Percentiles rank a stretch among this genome's conserved stretches.
Conservation (phyloP, 1,140 invertebrate species). For the Callitettix versicolor region DNA sequence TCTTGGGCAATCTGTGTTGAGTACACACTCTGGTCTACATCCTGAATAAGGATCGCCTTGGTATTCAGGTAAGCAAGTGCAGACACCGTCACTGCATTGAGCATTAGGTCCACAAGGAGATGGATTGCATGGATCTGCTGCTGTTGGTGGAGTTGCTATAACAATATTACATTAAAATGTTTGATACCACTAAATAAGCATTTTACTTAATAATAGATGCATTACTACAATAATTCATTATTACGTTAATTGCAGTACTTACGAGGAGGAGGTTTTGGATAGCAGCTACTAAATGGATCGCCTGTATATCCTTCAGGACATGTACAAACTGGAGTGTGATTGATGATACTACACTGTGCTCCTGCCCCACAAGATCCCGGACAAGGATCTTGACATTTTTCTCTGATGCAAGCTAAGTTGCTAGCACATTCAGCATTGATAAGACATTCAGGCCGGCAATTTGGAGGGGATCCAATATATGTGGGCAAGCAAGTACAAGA, state of each 20-base stretch:
- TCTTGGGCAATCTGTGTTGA: too few species aligned
- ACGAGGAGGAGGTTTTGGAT: slow-evolving; percentile 33
- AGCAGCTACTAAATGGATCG: slow-evolving; percentile 45
- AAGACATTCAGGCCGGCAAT: slow-evolving; percentile 58
- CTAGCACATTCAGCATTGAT: slow-evolving; percentile 58
- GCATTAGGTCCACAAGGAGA: too few species aligned
- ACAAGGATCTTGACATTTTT: slow-evolving; percentile 61
- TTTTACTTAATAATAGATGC: too few species aligned
- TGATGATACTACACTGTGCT: slow-evolving; percentile 42
- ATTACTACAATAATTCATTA: too few species aligned
- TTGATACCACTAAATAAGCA: too few species aligned
- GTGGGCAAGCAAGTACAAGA: slow-evolving; percentile 42
- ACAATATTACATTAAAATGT: slow-evolving; percentile 47
- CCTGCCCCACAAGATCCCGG: slow-evolving; percentile 53
- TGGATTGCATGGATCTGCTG: slow-evolving; percentile 35
- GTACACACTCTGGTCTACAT: too few species aligned
- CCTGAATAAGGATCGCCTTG: slow-evolving; percentile 60
- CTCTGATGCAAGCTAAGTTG: slow-evolving; percentile 53
- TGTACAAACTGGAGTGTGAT: slow-evolving; percentile 42
- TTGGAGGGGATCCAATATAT: slow-evolving; percentile 52
- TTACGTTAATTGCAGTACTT: too few species aligned
- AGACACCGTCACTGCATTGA: slow-evolving; percentile 53
- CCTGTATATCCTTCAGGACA: slow-evolving; percentile 42
- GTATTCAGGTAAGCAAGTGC: slow-evolving; percentile 53
- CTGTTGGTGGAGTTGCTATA: slow-evolving; percentile 31